Base-by-base conservation (phyloP, 2,113 vertebrate species). In the Melanostigma gelatinosum region DNA sequence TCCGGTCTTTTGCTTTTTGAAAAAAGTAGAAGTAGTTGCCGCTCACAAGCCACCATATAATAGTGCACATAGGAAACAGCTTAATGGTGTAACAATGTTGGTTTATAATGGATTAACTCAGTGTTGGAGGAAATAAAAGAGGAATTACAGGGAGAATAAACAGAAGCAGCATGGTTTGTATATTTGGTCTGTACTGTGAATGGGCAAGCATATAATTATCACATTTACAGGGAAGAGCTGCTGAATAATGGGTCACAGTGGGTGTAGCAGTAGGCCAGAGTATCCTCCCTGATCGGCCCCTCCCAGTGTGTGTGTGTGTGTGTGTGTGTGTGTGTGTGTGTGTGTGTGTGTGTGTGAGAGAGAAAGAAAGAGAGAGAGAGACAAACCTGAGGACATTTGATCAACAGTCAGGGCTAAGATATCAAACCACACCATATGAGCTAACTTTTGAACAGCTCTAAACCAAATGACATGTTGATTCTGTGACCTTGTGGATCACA, bases 211-310 rank as follows among this genome's bases (percentile, higher is more conserved):
- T 94, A 88, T 95, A 95, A 96, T 96, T 96, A 95, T 96, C 95
- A 93, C 94, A 94, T 96, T 96, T 95, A 93, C 92, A 44, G 86
- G 87, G 93, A 94, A 93, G 90, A 94, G 92, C 92, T 90, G 90
- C 88, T 84, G 91, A 93, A 93, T 94, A 94, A 93, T 91, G 84
- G 91, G 84, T 87, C 89, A 80, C 57, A 70, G 87, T 89, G 93
- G 86, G 89, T 90, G 85, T 84, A 85, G 72, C 18, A 36, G 70
- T 18, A 69, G 83, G 85, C 83, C 69, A 83, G 72, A 24, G 73
- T 57, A 83, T 86, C 79, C 77, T 84, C 83, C 83, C 69, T 82
- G 71, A 76, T 84, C 66, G 62, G 85, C 83, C 75, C 84, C 83
- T 80, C 86, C 83, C 87, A 32, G 57, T 0, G 27, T 61, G 24